Conservation (phyloP, 2,113 vertebrate species). For the Ceyx margarethae region DNA sequence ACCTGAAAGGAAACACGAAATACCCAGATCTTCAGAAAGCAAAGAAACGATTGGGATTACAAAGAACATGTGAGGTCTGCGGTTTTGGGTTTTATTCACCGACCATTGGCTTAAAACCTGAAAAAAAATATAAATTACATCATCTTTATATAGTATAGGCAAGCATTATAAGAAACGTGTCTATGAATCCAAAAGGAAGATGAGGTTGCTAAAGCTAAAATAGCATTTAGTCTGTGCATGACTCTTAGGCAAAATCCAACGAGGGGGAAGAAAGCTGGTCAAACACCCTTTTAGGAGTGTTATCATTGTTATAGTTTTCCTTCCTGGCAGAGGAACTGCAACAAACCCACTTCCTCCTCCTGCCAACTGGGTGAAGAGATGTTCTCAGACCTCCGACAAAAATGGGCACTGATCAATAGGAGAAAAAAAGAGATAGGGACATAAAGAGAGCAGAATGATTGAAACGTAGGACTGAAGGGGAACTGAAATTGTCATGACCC, state of each 20-base stretch:
- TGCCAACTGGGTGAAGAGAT: neutral
- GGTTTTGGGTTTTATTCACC: neutral
- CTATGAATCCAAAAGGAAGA: neutral
- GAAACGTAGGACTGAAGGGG: fast-evolving
- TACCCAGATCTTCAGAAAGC: neutral
- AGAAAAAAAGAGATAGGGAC: neutral
- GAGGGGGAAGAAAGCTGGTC: neutral
- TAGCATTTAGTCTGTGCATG: neutral
- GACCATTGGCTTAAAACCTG: neutral
- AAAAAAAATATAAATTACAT: neutral
- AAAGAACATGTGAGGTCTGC: neutral
- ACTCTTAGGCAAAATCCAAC: neutral
- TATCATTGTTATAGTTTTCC: neutral
- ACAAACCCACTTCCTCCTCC: neutral
- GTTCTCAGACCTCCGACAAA: neutral
- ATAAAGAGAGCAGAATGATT: neutral
- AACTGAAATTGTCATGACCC: neutral
- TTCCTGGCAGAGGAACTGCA: neutral
- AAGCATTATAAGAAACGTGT: neutral
- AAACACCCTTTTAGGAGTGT: neutral
- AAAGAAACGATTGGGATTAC: neutral
- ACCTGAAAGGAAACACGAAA: neutral
- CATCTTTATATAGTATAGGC: neutral
- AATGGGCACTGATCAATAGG: neutral
- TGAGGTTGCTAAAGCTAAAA: neutral